phyloP scores from a whole-genome alignment of 1,140 invertebrate genomes.

The Oryctes rhinoceros region DNA sequence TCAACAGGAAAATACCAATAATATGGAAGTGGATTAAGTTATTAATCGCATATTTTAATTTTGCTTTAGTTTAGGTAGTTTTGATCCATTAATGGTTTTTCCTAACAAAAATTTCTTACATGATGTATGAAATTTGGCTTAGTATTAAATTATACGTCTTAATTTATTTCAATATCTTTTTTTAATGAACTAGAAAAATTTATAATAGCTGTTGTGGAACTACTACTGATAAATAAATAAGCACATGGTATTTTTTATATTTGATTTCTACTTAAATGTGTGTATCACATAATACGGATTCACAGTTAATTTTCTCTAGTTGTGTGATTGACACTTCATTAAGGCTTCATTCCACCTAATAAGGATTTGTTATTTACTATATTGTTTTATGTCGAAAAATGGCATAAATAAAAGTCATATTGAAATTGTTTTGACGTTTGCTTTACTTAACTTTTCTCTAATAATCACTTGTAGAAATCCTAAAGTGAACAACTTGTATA shows the following conservation, averaged over 20 bases:
- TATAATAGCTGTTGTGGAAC: conserved; percentile 31
- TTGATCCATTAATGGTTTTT: conserved; percentile 30
- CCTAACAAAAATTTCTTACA: conserved; percentile 39
- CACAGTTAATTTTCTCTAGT: conserved; percentile 30
- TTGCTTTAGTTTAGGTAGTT: conserved; percentile 38
- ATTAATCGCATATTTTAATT: conserved; percentile 46
- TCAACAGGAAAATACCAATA: conserved; percentile 43
- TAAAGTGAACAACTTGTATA: too few relatives aligned
- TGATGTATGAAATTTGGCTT: conserved; percentile 32
- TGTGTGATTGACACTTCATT: conserved; percentile 37
- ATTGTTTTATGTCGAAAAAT: conserved; percentile 22
- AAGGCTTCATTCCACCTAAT: conserved; percentile 41
- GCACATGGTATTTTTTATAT: conserved; percentile 32
- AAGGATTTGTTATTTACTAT: conserved; percentile 35
- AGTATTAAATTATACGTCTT: conserved; percentile 36
- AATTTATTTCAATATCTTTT: conserved; percentile 28
- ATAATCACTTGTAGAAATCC: too few relatives aligned
- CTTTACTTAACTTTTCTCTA: not conserved
- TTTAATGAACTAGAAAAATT: conserved; percentile 1
- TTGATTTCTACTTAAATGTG: conserved; percentile 33
- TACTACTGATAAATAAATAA: conserved; percentile 4
- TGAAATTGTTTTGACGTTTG: conserved; percentile 5
- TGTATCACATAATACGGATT: conserved; percentile 28
- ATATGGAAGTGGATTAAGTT: conserved; percentile 47
- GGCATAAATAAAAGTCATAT: conserved; percentile 33